These are phyloP conservation scores for Dasypogon diadema DNA, from an alignment of 2,888 invertebrate species.

Conservation along the genomic window DNA sequence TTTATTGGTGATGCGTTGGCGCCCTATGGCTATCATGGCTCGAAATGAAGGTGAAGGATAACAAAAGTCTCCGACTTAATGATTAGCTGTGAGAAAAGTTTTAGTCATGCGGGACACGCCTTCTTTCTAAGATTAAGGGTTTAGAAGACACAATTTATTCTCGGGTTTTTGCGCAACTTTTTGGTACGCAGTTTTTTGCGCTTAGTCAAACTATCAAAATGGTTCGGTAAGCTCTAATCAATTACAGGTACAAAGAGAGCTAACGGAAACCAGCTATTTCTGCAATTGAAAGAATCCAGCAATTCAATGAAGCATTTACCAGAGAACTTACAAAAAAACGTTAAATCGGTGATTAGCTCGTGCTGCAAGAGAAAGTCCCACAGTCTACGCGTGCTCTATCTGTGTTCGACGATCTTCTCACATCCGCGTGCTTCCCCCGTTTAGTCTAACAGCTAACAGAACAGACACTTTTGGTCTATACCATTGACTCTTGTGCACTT, in stretches of 20 bases:
- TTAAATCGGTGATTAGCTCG: constrained; percentile 4
- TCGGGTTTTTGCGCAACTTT: not conserved
- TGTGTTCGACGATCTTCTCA: not conserved
- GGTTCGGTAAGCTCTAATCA: not conserved
- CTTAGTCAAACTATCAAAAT: not conserved
- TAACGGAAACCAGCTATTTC: constrained; percentile 34
- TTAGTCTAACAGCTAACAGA: not conserved
- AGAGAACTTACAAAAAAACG: constrained; percentile 6
- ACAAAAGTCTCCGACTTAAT: constrained; percentile 36
- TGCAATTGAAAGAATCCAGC: constrained; percentile 22
- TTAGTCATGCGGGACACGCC: constrained; percentile 6
- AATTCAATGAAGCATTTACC: constrained; percentile 13
- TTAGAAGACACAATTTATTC: not conserved
- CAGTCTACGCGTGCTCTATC: constrained; percentile 26
- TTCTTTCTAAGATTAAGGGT: not conserved
- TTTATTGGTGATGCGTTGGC: constrained; percentile 32
- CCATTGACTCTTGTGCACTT: constrained; percentile 6
- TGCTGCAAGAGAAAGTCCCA: constrained; percentile 36
- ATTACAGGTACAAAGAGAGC: not conserved
- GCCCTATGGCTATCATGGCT: constrained; percentile 27
- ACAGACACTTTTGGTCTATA: not conserved
- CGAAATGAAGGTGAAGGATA: constrained; percentile 36
- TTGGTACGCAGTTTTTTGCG: not conserved
- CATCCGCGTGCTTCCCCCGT: constrained; percentile 8
- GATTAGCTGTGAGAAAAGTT: constrained; percentile 40